Conservation (phyloP, 2,888 invertebrate species). For the Aleiodes testaceus region DNA sequence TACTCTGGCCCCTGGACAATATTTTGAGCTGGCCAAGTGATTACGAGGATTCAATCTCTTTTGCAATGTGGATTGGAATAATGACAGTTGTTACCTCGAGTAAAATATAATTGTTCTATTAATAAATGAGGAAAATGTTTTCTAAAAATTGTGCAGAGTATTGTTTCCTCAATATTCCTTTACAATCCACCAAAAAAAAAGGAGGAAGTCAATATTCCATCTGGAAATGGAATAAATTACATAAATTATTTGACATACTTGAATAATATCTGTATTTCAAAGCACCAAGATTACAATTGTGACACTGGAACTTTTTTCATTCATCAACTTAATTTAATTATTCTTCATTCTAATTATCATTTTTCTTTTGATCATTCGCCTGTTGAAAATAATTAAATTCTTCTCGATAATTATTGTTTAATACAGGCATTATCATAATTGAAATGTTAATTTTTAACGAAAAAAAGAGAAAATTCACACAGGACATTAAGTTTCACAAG, state of each 20-base stretch:
- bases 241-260: background rate
- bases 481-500: too few relatives aligned
- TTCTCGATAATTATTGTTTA: too few relatives aligned
- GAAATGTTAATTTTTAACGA: too few relatives aligned
- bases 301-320: constrained; percentile 13
- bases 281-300: constrained; percentile 25
- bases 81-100: constrained; percentile 56
- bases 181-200: too few relatives aligned
- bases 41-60: constrained; percentile 63
- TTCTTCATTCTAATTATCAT: constrained; percentile 44
- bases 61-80: constrained; percentile 62
- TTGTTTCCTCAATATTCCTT: too few relatives aligned
- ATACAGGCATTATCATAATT: too few relatives aligned
- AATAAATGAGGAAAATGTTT: too few relatives aligned
- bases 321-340: constrained; percentile 18
- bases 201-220: too few relatives aligned
- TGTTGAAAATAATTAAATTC: too few relatives aligned
- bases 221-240: background rate
- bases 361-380: constrained; percentile 15
- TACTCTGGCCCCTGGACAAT: constrained; percentile 62
- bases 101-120: constrained; percentile 45
- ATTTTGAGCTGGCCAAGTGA: constrained; percentile 66
- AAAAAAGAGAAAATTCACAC: too few relatives aligned
- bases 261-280: constrained; percentile 23
- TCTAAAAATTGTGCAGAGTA: too few relatives aligned